Evolutionary conservation across 2,113 vertebrate genomes (phyloP).

Genomic region (Nannospalax galili): DNA sequence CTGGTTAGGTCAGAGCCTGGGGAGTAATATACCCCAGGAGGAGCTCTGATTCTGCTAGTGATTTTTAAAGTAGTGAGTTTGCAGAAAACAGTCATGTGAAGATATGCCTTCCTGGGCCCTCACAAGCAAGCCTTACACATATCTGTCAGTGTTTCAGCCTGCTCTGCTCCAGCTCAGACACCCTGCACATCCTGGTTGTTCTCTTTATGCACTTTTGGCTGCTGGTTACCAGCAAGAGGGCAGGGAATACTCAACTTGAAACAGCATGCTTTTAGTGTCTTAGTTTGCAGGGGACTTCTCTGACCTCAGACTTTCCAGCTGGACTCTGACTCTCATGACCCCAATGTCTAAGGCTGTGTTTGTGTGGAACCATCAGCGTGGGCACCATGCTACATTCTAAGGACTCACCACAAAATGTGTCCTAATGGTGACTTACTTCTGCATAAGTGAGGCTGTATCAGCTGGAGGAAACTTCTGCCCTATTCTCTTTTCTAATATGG

Average conservation of each 20-base stretch:
- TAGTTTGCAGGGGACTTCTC: neutral
- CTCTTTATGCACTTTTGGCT: neutral
- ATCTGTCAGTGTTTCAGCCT: neutral
- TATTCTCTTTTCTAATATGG: neutral
- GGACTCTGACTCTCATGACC: no score
- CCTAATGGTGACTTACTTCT: neutral
- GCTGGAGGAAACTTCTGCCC: neutral
- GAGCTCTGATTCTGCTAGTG: neutral
- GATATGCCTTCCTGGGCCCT: neutral
- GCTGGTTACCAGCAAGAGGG: neutral
- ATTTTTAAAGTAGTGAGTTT: neutral
- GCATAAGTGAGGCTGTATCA: neutral
- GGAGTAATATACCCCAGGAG: neutral
- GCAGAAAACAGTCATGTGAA: neutral
- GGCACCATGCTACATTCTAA: neutral
- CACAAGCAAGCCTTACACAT: fast-evolving
- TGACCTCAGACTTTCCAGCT: neutral
- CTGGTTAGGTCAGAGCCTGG: neutral
- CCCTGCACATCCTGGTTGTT: neutral
- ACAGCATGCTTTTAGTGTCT: neutral
- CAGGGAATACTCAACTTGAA: neutral
- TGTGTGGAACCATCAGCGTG: no score
- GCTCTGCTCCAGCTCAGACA: neutral
- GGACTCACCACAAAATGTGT: neutral
- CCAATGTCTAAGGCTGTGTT: neutral